Base-by-base conservation (phyloP, 2,797 vertebrate genomes). In the Uromys caudimaculatus region DNA sequence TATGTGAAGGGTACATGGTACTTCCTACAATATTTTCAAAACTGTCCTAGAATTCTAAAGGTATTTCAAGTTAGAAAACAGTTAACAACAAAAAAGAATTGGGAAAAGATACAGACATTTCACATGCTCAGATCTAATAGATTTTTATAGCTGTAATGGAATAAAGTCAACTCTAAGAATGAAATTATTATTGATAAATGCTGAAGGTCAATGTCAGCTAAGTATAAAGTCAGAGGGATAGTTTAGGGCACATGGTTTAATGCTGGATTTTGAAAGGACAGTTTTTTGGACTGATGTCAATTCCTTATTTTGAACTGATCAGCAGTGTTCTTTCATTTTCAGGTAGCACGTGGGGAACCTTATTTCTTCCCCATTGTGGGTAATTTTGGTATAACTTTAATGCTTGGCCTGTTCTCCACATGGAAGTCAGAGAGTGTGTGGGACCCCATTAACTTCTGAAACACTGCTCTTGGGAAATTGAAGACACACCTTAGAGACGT, bases 231-330 rank as follows among this genome's bases (percentile, higher is more conserved):
- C 14, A 58, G 5, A n/a, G 11, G 12, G 50, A 1, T 3, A 75
- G 3, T 67, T 83, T 84, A n/a, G 58, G n/a, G 38, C 6, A 41
- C 1, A 27, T 12, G 50, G 8, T 54, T 4, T 32, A 17, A 52
- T 10, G 23, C 62, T 41, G 60, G 13, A 56, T 41, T 64, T 50
- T 16, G 35, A 77, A 81, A 73, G 54, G 5, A 17, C 21, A 3
- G 1, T n/a, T 29, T 54, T 4, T 2, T 35, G 27, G 12, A 0
- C 0, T 32, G 16, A 52, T 27, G 4, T 6, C 13, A 35, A 56
- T 35, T 64, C 35, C 3, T 50, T 29, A 14, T 71, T 84, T 21
- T 29, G 32, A 64, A 73, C 27, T 93, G n/a, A 6, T 11, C 5
- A 44, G 11, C 10, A 87, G 47, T 24, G 0, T 62, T 1, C 1